Evolutionary conservation across 2,888 invertebrate genomes (phyloP).

Genomic region (Tuberolachnus salignus): DNA sequence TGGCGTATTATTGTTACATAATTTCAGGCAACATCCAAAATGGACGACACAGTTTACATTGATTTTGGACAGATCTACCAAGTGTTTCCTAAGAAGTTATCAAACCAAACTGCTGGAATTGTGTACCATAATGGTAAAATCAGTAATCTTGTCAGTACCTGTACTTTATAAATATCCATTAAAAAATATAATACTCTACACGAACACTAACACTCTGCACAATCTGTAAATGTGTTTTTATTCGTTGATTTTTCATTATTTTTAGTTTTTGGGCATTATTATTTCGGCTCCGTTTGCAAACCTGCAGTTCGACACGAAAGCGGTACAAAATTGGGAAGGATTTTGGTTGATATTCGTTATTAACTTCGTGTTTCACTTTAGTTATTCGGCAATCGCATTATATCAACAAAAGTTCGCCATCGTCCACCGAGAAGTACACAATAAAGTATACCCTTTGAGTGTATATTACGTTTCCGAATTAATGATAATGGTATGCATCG

Average conservation of each 20-base stretch:
- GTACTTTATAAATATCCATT: not conserved
- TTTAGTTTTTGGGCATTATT: constrained; percentile 28
- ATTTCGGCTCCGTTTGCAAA: constrained; percentile 28
- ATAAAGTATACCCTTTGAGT: constrained; percentile 34
- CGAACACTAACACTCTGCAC: too few species aligned
- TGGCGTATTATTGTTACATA: too few species aligned
- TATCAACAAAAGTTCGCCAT: constrained; percentile 17
- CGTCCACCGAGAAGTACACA: constrained; percentile 42
- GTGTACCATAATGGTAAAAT: constrained; percentile 24
- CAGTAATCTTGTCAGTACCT: not conserved
- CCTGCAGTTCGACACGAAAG: constrained; percentile 29
- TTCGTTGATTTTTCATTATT: not conserved
- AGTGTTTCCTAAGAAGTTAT: constrained; percentile 40
- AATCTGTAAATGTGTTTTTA: too few species aligned
- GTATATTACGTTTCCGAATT: constrained; percentile 25
- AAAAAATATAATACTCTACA: not conserved
- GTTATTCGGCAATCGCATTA: not conserved
- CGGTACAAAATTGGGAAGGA: constrained; percentile 46
- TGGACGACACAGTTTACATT: constrained; percentile 22
- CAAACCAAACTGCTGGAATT: constrained; percentile 26
- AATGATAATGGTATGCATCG: constrained; percentile 19
- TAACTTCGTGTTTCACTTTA: constrained; percentile 16
- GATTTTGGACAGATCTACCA: constrained; percentile 24
- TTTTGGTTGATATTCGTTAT: constrained; percentile 40
- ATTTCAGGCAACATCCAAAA: constrained; percentile 21